Base-by-base conservation (phyloP, 1,140 invertebrate species). In the Lutraria rhynchaena region DNA sequence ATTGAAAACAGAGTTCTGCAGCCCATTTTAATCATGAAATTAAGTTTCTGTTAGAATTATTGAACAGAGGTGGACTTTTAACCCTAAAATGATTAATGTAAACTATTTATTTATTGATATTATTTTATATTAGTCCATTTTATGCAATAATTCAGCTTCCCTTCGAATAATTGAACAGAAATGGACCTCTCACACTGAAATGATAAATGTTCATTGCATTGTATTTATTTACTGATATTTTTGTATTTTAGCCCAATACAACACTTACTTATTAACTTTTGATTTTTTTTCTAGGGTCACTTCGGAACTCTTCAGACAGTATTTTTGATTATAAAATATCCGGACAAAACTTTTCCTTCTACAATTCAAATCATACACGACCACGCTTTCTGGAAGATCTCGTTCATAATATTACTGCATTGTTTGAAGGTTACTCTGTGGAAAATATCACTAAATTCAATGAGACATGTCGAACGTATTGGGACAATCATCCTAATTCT, bases 391-490 rank as follows among this genome's bases (percentile, higher is more conserved):
- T 71, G 13, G 46, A 53, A 55, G 51, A 71, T 27, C 4, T 33
- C 2, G 19, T 71, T 53, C 46, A 49, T 1, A 71, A 71, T 27
- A 17, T 71, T 4, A 51, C 44, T 17, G 67, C 49, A 35, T 24
- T 71, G 1, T 71, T 71, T 29, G 13, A 71, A 13, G 31, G 29
- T 1, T 71, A 33, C 33, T 7, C 44, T 2, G 11, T 3, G 53
- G 44, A 13, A 31, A 55, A 71, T 55, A 71, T 71, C 3, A 31
- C 44, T 13, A 24, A 24, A 11, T 71, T 71, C 31, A 71, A 71
- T 29, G 22, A 55, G 31, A 71, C 67, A 35, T 71, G 67, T 19
- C 29, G 67, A 31, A 71, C 51, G 29, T 37, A 35, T 22, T 71
- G 67, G 67, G 37, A 71, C 51, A 51, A 53, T 29, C n/a, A 11